Conservation (phyloP, 1,140 invertebrate species). For the Aleiodes sp. region DNA sequence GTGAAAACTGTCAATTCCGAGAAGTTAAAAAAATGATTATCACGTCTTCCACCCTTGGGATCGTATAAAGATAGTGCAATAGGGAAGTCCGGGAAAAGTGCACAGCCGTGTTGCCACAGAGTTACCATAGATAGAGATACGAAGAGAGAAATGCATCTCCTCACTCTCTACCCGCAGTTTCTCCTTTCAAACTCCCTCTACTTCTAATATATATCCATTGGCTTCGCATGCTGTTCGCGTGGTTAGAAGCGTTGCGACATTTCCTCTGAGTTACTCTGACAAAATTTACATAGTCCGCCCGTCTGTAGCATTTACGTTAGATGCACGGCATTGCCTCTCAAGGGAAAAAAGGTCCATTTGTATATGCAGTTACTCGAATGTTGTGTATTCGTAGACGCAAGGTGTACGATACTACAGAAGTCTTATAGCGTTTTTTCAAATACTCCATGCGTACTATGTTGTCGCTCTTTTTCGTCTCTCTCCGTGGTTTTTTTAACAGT, state of each 20-base stretch:
- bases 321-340: background rate
- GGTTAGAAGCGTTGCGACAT: constrained; percentile 16
- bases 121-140: background rate
- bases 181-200: background rate
- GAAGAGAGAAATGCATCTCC: background rate
- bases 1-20: background rate
- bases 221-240: constrained; percentile 10
- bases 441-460: background rate
- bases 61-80: background rate
- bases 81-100: background rate
- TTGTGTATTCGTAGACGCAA: background rate
- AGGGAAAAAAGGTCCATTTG: background rate
- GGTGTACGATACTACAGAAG: background rate
- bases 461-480: too few relatives aligned
- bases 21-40: background rate
- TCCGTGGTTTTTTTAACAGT: background rate
- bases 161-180: background rate
- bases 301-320: constrained; percentile 7
- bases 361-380: background rate
- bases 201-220: background rate
- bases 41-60: background rate
- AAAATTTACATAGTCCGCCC: constrained; percentile 30
- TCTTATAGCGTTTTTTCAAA: background rate
- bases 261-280: constrained; percentile 25
- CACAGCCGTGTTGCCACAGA: constrained; percentile 15